A percentile compares a stretch with the other conserved stretches of the same genome.
These are phyloP conservation scores for Eriosoma lanigerum DNA, from an alignment of 1,140 invertebrate species.

Conservation along the genomic window DNA sequence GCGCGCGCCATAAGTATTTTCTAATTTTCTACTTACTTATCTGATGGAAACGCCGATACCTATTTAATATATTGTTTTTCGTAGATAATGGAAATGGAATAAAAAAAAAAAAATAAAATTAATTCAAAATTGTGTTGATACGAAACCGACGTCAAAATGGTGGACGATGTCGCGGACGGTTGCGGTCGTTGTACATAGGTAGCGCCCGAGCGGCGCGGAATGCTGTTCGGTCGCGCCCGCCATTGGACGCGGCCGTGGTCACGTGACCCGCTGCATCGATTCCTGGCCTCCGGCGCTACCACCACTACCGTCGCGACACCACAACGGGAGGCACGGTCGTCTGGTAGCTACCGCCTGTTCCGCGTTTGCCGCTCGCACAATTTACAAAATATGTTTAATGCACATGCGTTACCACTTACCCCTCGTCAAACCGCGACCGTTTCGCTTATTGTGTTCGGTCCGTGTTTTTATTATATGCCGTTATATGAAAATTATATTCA, in stretches of 20 bases:
- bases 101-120: constrained; percentile 14
- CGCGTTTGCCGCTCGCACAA: too few relatives aligned
- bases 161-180: constrained; percentile 2
- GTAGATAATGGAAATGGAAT: background rate
- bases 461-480: too few relatives aligned
- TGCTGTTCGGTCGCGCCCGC: background rate
- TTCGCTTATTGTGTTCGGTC: background rate
- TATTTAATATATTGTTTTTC: background rate
- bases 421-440: background rate
- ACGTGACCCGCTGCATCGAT: constrained; percentile 48
- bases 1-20: background rate
- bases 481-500: too few relatives aligned
- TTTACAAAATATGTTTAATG: too few relatives aligned
- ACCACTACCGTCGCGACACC: background rate
- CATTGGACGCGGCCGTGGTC: constrained; percentile 13
- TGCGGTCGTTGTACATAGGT: constrained; percentile 50
- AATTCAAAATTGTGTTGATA: constrained; percentile 33
- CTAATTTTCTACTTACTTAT: constrained; percentile 19
- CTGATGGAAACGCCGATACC: background rate
- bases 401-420: constrained; percentile 23
- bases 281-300: background rate
- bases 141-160: constrained; percentile 46
- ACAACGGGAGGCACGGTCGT: too few relatives aligned
- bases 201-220: constrained; percentile 29
- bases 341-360: too few relatives aligned